Base-by-base conservation (phyloP, 2,888 invertebrate species). In the Tenthredo notha region DNA sequence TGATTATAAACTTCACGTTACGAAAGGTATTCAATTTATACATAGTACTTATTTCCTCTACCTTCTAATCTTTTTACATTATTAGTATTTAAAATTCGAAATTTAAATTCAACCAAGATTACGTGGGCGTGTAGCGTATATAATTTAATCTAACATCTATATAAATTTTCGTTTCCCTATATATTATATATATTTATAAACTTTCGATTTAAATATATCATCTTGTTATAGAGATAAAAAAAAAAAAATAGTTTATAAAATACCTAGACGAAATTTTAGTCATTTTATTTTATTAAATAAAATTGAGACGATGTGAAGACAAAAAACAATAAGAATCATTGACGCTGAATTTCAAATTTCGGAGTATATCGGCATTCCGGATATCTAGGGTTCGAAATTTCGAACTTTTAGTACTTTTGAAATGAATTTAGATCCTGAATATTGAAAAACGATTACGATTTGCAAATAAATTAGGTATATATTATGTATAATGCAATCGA, bases 1-100 rank as follows among this genome's bases (percentile, higher is more conserved):
- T 54, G n/a, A 54, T 54, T 54, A 54, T 54, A 54, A 54, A 54
- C 54, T 54, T n/a, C n/a, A n/a, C n/a, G 54, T 54, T 54, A 54
- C 54, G 54, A 54, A 54, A 54, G 54, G n/a, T 7, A 47, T 54
- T 54, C n/a, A 7, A 1, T 50, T 50, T 6, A 6, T 6, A 7
- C 1, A n/a, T n/a, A n/a, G n/a, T n/a, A n/a, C n/a, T n/a, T n/a
- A n/a, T 54, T 54, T 54, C n/a, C n/a, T 50, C n/a, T 50, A 0
- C 18, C n/a, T 54, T 54, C 3, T 2, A n/a, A 54, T 54, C 7
- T 3, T 47, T 47, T 47, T 47, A 47, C 10, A 43, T 33, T 33
- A 33, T 33, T 33, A 33, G 33, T 54, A 50, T 15, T 54, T 6
- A 6, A 54, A 54, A n/a, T 47, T 21, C 18, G 18, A 12, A n/a